Evolutionary conservation across 2,113 vertebrate species (phyloP).

Genomic region (Bolborhynchus lineola): DNA sequence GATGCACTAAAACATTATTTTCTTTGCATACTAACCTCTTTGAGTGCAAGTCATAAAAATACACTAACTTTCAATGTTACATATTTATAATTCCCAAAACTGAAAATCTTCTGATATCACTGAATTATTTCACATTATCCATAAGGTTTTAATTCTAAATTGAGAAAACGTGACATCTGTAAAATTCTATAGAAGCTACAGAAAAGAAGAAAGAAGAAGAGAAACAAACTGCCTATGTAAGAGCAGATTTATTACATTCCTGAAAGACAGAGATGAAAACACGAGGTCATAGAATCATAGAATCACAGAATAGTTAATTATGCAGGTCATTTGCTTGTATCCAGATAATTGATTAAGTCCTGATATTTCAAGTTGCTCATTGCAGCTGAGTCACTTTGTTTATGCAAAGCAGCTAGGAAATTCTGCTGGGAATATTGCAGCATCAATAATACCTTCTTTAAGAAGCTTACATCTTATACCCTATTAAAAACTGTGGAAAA

Average conservation of each 20-base stretch:
- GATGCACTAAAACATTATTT: neutral
- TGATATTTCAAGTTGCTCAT: neutral
- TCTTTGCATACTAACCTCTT: neutral
- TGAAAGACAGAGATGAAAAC: neutral
- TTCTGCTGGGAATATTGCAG: neutral
- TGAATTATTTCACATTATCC: neutral
- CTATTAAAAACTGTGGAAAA: neutral
- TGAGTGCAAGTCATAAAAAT: neutral
- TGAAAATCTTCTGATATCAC: neutral
- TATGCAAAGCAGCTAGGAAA: neutral
- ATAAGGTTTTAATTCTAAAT: neutral
- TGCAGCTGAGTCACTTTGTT: neutral
- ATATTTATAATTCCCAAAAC: neutral
- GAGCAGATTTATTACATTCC: neutral
- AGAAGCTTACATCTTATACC: neutral
- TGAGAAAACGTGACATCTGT: neutral
- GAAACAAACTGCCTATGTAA: neutral
- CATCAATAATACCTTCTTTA: neutral
- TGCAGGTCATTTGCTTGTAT: neutral
- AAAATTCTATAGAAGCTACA: neutral
- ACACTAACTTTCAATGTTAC: neutral
- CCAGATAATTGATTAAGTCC: neutral
- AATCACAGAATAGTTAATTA: no score
- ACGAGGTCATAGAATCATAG: neutral
- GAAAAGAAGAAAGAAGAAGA: neutral